Percentiles rank a stretch among this genome's conserved stretches.
phyloP scores from a whole-genome alignment of 2,888 invertebrate species.

The Carpatolechia fugitivella region DNA sequence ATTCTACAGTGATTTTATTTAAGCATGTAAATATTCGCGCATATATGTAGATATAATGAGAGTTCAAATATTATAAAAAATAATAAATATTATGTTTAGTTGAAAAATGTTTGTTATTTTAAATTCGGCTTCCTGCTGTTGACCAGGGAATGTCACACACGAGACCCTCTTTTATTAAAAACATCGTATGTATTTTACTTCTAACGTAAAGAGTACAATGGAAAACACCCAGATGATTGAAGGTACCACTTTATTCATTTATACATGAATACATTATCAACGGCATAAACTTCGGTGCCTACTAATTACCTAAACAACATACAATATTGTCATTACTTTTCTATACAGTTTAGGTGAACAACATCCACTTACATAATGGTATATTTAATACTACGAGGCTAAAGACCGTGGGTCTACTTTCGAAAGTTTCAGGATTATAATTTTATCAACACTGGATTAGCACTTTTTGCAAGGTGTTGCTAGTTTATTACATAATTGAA shows the following conservation, averaged over 20 bases:
- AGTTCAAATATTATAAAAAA: conserved; percentile 76
- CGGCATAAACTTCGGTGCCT: conserved; percentile 77
- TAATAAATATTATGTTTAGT: conserved; percentile 78
- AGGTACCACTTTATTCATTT: conserved; percentile 70
- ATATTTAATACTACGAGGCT: conserved; percentile 30
- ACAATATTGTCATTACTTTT: conserved; percentile 70
- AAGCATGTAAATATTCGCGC: conserved; percentile 72
- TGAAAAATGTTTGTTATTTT: conserved; percentile 44
- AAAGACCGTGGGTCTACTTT: conserved; percentile 10
- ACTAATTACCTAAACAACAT: conserved; percentile 76
- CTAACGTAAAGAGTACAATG: too few species aligned
- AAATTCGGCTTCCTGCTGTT: too few species aligned
- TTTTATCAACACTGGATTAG: too few species aligned
- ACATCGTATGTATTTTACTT: too few species aligned
- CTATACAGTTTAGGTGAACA: conserved; percentile 64
- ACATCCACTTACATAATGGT: conserved; percentile 44
- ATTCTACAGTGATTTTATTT: conserved; percentile 66
- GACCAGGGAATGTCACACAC: too few species aligned
- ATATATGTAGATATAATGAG: conserved; percentile 74
- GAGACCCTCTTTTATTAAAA: too few species aligned
- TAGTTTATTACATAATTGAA: background rate
- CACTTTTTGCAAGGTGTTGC: too few species aligned
- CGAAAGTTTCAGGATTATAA: background rate
- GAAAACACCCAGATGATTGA: conserved; percentile 38
- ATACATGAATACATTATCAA: conserved; percentile 74